Conservation (phyloP, 2,888 invertebrate genomes). For the Drosophila trichaetosa region DNA sequence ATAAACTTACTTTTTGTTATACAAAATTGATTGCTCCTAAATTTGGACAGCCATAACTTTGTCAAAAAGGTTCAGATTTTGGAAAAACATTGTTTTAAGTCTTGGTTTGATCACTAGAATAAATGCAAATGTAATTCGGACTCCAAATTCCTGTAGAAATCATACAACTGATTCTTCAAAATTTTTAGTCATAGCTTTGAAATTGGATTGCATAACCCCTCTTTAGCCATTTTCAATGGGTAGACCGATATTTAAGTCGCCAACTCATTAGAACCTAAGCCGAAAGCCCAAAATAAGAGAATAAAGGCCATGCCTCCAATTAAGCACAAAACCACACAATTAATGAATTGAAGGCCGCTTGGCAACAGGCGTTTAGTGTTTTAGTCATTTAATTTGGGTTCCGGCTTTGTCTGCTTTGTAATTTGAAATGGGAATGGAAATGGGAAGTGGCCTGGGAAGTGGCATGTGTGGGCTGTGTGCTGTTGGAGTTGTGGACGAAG, state of each 20-base stretch:
- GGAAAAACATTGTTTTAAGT: neutral
- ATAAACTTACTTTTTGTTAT: neutral
- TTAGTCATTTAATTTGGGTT: constrained; percentile 45
- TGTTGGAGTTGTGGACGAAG: neutral
- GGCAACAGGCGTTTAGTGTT: constrained; percentile 41
- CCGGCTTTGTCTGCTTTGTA: constrained; percentile 14
- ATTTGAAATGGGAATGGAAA: neutral
- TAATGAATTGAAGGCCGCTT: constrained; percentile 34
- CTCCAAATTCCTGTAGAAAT: too few species aligned
- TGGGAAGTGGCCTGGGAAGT: neutral
- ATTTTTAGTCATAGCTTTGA: too few species aligned
- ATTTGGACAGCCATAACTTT: too few species aligned
- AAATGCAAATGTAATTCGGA: too few species aligned
- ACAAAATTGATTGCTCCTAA: neutral
- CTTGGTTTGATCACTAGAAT: neutral
- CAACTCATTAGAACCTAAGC: constrained; percentile 27
- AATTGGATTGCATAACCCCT: neutral
- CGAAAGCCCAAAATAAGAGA: constrained; percentile 1
- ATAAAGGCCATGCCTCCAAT: constrained; percentile 34
- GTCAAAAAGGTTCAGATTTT: neutral
- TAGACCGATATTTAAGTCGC: neutral
- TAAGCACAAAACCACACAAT: constrained; percentile 5
- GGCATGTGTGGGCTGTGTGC: constrained; percentile 19
- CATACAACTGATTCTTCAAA: too few species aligned
- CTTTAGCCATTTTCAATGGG: neutral